Base-by-base conservation (phyloP, 2,888 invertebrate genomes). In the Athrips mouffetella region DNA sequence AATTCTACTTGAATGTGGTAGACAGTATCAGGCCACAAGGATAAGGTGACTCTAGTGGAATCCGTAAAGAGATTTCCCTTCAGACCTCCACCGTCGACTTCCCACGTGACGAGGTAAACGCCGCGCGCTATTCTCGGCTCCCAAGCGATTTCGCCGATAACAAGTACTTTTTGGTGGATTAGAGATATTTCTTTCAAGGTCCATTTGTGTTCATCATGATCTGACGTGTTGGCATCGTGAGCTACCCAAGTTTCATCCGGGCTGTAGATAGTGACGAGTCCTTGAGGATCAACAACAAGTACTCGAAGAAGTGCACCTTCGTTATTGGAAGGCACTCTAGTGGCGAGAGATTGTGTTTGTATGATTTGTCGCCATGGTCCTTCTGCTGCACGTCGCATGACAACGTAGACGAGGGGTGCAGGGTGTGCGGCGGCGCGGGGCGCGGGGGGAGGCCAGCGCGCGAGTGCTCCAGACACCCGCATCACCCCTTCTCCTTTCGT, bases 51-150 rank as follows among this genome's bases (percentile, higher is more conserved):
- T 65, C 92, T 91, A 50, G 94, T 94, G 46, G 94, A 93, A 77
- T 94, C 94, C 33, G 94, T 95, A 79, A 94, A 93, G 57, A 94
- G 89, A 80, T 94, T 94, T 57, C 94, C 94, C 81, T 93, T 94
- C 52, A 95, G 86, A 56, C 94, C 94, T 60, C 94, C 94, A 50
- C 94, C 94, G 67, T 93, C 93, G 48, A 94, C 93, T 89, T 95
- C 94, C 94, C 94, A 95, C 53, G 94, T 94, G 46, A 95, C 94
- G 67, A 94, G 89, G 80, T 94, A 94, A 51, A 94, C 92, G 20
- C 91, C 91, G 46, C 90, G 90, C 48, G 83, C 89, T 68, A 91
- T 89, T 78, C 91, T 91, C 7, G 92, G 91, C 63, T 92, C 92
- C 93, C 93, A 93, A 41, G 92, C 91, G 58, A 93, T 92, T 81